phyloP scores from a whole-genome alignment of 1,140 invertebrate genomes.

The Amphibalanus amphitrite region DNA sequence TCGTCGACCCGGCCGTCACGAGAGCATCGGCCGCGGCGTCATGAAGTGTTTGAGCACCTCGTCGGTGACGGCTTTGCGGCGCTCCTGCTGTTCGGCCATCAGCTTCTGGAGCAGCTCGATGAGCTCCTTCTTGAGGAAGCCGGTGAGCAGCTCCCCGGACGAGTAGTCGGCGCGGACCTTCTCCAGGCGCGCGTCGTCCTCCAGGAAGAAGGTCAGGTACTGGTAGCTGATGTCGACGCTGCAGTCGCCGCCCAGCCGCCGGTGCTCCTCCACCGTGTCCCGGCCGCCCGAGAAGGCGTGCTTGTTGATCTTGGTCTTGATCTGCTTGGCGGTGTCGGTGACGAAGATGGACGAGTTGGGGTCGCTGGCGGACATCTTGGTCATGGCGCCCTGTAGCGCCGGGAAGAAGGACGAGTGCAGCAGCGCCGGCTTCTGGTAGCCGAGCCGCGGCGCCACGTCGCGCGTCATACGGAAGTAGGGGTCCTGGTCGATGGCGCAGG shows the following conservation, averaged over 20 bases:
- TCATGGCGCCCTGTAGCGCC: constrained; percentile 84
- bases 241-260: constrained; percentile 78
- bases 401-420: constrained; percentile 91
- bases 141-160: constrained; percentile 76
- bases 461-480: constrained; percentile 98
- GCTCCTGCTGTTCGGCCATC: constrained; percentile 62
- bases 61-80: constrained; percentile 63
- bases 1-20: too few species aligned
- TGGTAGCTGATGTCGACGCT: constrained; percentile 92
- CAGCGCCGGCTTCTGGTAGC: constrained; percentile 78
- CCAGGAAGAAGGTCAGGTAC: constrained; percentile 87
- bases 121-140: constrained; percentile 82
- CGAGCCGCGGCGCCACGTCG: constrained; percentile 81
- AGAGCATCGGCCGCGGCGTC: constrained; percentile 38
- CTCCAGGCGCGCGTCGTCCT: constrained; percentile 77
- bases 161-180: constrained; percentile 69
- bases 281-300: constrained; percentile 96
- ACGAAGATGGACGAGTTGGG: constrained; percentile 85
- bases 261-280: constrained; percentile 81
- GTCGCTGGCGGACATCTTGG: constrained; percentile 97
- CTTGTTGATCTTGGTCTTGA: constrained; percentile 98
- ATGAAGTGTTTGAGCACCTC: constrained; percentile 69
- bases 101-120: constrained; percentile 59
- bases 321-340: constrained; percentile 86
- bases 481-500: constrained; percentile 99